Evolutionary conservation across 2,888 invertebrate genomes (phyloP).

Genomic region (Helicoverpa assulta): DNA sequence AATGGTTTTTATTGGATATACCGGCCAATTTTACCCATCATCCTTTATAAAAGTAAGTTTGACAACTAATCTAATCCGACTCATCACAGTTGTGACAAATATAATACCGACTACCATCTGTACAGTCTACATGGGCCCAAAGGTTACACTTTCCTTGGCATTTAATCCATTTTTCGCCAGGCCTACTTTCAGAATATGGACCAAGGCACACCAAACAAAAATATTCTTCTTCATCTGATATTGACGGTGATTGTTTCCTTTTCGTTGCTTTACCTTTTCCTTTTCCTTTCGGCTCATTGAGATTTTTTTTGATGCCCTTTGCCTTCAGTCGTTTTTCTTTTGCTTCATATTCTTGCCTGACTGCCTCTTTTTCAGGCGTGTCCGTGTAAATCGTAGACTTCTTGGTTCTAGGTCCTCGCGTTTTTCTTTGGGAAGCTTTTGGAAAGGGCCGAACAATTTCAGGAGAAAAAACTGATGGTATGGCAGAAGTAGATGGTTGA

Average conservation of each 20-base stretch:
- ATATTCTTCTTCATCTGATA: constrained; percentile 10
- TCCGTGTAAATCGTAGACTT: constrained; percentile 7
- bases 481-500: constrained; percentile 1
- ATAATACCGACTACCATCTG: too few species aligned
- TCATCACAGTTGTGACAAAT: too few species aligned
- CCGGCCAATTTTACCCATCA: too few species aligned
- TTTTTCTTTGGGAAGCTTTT: neutral
- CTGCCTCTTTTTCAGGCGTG: constrained; percentile 2
- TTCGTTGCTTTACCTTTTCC: neutral
- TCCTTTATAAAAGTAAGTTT: too few species aligned
- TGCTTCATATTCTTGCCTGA: neutral
- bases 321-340: neutral
- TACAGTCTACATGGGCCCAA: too few species aligned
- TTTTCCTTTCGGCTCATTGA: neutral
- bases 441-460: neutral
- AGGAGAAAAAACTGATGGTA: neutral
- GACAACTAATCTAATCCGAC: too few species aligned
- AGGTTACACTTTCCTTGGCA: too few species aligned
- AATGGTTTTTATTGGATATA: too few species aligned
- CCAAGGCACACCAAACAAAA: constrained; percentile 2
- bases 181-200: too few species aligned
- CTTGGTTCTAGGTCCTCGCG: neutral
- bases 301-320: neutral
- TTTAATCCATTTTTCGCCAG: too few species aligned
- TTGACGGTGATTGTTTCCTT: neutral